Base-by-base conservation (phyloP, 2,113 vertebrate genomes). In the Macrotis lagotis region DNA sequence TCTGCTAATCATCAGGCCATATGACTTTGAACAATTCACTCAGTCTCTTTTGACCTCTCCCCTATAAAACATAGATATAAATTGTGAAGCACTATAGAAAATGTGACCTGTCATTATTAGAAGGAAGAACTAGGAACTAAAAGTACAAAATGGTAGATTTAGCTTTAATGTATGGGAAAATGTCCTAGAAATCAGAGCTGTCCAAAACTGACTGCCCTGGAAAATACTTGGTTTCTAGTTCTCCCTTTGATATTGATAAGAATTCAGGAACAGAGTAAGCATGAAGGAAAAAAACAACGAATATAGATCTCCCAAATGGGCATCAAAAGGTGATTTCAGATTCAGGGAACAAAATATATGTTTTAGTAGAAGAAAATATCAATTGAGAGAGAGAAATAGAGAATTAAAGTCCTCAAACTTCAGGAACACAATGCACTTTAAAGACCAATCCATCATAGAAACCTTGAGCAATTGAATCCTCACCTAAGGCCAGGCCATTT, bases 401-500 rank as follows among this genome's bases (percentile, higher is more conserved):
- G 24, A 52, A n/a, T 26, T 47, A 25, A 51, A 0, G 8, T 48
- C 88, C 31, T 51, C 74, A 48, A 26, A 88, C 49, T 14, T 14
- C 4, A 26, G 22, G 37, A 31, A 7, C 93, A 47, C 48, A 16
- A 93, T 48, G 37, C 49, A 37, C 24, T n/a, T 51, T 19, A 19
- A 0, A 90, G 48, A 3, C 31, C 90, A 28, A 37, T 10, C 16
- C 28, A 11, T 31, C 37, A 74, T 19, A 74, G 66, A 74, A 74
- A 74, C 37, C 37, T 31, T 25, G 1, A 11, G 16, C 48, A 66
- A 53, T 25, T 2, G 14, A 88, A 48, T 50, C 19, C 94, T 96
- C 94, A 98, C 97, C 97, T 90, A 96, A 74, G 91, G 97, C 55
- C 90, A 97, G 94, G 48, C 94, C 91, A 0, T 49, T 95, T 55